A percentile compares a stretch with the other conserved stretches of the same genome.
phyloP scores from a whole-genome alignment of 2,888 invertebrate species.

The Eupelmus urozonus region DNA sequence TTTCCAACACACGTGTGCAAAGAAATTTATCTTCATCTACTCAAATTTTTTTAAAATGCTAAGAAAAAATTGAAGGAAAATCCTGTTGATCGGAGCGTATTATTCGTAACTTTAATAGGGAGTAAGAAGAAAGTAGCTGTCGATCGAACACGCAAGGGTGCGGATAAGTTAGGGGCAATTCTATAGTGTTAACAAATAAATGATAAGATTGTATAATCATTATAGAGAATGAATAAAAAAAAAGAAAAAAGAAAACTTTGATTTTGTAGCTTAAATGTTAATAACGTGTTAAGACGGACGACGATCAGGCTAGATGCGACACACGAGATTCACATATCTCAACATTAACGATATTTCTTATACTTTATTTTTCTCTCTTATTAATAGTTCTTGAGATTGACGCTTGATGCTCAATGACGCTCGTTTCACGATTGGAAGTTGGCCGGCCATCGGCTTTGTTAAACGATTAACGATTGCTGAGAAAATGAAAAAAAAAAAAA shows the following conservation, averaged over 20 bases:
- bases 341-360: constrained; percentile 18
- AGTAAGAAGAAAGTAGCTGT: constrained; percentile 40
- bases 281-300: constrained; percentile 48
- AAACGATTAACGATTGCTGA: constrained; percentile 19
- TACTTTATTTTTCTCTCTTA: constrained; percentile 8
- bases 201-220: constrained; percentile 60
- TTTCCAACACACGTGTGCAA: constrained; percentile 52
- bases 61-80: constrained; percentile 12
- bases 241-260: constrained; percentile 53
- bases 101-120: constrained; percentile 51
- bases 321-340: constrained; percentile 51
- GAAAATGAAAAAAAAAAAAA: constrained; percentile 19
- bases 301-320: constrained; percentile 52
- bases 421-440: constrained; percentile 20
- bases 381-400: constrained; percentile 26
- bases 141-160: constrained; percentile 56
- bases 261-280: constrained; percentile 59
- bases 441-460: constrained; percentile 33
- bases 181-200: constrained; percentile 59
- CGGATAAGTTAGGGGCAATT: constrained; percentile 59
- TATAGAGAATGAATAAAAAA: constrained; percentile 55
- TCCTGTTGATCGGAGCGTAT: constrained; percentile 39
- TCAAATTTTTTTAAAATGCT: constrained; percentile 46
- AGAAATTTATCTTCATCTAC: constrained; percentile 48
- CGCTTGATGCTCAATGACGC: constrained; percentile 24